These are phyloP conservation scores for Pelagia noctiluca DNA, from an alignment of 30 jellyfish, hydroid and myxozoan species.

Conservation along the genomic window DNA sequence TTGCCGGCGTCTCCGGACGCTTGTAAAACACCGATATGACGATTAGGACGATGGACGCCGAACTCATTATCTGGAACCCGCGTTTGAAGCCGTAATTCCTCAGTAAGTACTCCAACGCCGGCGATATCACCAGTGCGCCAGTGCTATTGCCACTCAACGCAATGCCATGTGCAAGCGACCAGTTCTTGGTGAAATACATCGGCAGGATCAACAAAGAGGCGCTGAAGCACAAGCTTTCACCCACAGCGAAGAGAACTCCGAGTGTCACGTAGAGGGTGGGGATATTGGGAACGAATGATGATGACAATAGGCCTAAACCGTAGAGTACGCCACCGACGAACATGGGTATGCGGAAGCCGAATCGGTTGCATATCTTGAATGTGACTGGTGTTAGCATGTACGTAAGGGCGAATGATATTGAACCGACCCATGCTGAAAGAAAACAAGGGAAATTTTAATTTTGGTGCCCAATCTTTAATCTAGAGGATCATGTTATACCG, in stretches of 20 bases:
- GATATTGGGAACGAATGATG: constrained; percentile 86
- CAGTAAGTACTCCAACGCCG: constrained; percentile 62
- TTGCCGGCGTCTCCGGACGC: constrained; percentile 61
- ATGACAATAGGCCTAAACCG: constrained; percentile 82
- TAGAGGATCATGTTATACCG: background rate
- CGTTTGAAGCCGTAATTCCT: constrained; percentile 62
- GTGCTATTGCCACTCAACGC: constrained; percentile 89
- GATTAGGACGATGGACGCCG: constrained; percentile 73
- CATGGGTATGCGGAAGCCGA: constrained; percentile 84
- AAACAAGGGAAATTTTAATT: background rate
- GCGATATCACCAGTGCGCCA: constrained; percentile 92
- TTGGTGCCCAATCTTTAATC: background rate
- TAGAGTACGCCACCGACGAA: constrained; percentile 72
- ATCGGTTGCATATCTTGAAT: constrained; percentile 77
- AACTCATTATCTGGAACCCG: constrained; percentile 78
- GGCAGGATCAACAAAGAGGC: constrained; percentile 88
- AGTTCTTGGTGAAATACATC: constrained; percentile 77
- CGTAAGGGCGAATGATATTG: constrained; percentile 83
- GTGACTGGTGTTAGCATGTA: constrained; percentile 89
- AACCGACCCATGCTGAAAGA: constrained; percentile 92
- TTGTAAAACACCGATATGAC: constrained; percentile 72
- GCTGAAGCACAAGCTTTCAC: constrained; percentile 81
- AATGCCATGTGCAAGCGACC: constrained; percentile 94
- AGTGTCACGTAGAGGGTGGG: constrained; percentile 79
- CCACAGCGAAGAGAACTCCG: constrained; percentile 82